Evolutionary conservation across 2,113 vertebrate species (phyloP).

Genomic region (Lamprologus speciosus): DNA sequence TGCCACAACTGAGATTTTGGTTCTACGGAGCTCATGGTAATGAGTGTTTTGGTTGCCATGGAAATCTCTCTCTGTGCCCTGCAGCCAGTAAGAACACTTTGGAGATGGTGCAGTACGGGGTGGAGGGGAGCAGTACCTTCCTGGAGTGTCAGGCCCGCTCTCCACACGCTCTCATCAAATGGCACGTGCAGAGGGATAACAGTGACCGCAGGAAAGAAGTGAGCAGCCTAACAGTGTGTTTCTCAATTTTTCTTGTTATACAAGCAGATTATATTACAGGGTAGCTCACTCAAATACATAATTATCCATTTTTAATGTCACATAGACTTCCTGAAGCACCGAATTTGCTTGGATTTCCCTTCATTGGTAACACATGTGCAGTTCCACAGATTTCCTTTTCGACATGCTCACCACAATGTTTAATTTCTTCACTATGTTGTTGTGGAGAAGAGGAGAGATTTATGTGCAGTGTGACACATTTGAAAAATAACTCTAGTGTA

Average conservation of each 20-base stretch:
- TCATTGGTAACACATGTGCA: background rate
- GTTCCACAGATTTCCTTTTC: background rate
- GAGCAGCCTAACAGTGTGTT: constrained; percentile 6
- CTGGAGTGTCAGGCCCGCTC: constrained; percentile 96
- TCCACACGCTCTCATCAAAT: constrained; percentile 87
- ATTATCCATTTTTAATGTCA: background rate
- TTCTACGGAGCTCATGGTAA: background rate
- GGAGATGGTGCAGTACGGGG: constrained; percentile 90
- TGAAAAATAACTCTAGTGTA: background rate
- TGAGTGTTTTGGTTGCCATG: constrained; percentile 42
- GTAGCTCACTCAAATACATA: background rate
- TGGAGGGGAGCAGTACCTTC: constrained; percentile 93
- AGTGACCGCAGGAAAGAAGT: constrained; percentile 94
- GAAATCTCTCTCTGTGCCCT: constrained; percentile 22
- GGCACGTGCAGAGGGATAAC: constrained; percentile 92
- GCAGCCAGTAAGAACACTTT: constrained; percentile 88
- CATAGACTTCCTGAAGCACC: background rate
- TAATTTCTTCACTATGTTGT: background rate
- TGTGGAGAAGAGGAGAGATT: background rate
- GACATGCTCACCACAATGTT: background rate
- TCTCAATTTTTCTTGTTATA: background rate
- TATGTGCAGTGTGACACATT: background rate
- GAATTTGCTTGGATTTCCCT: background rate
- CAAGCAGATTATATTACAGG: background rate
- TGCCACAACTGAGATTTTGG: constrained; percentile 7